Conservation (phyloP, 2,888 invertebrate genomes). For the Tiliacea aurago region DNA sequence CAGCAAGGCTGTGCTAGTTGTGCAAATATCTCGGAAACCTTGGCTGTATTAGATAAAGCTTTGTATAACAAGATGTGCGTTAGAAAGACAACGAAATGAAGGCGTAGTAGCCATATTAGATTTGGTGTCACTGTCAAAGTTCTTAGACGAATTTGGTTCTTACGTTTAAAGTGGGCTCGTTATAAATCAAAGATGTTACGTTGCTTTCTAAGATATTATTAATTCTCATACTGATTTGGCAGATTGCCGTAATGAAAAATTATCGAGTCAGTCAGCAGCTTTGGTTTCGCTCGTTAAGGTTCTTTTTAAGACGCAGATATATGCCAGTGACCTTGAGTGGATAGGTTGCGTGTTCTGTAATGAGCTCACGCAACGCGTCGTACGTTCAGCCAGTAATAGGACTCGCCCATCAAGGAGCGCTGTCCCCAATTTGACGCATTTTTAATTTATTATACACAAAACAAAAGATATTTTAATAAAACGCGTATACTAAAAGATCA, state of each 20-base stretch:
- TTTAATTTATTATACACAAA: too few relatives aligned
- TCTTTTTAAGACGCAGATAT: too few relatives aligned
- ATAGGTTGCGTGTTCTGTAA: too few relatives aligned
- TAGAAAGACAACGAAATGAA: conserved; percentile 52
- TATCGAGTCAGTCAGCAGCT: neutral
- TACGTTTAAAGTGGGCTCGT: conserved; percentile 11
- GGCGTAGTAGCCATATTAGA: conserved; percentile 40
- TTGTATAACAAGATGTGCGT: conserved; percentile 53
- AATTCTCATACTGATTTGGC: neutral
- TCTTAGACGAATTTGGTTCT: neutral
- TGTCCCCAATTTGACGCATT: too few relatives aligned
- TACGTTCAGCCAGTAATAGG: too few relatives aligned
- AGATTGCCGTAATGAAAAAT: neutral
- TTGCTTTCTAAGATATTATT: neutral
- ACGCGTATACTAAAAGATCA: too few relatives aligned
- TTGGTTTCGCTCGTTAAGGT: neutral
- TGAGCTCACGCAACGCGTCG: too few relatives aligned
- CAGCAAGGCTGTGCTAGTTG: conserved; percentile 64
- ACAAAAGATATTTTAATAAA: too few relatives aligned
- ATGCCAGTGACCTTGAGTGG: too few relatives aligned
- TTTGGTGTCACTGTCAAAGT: conserved; percentile 29
- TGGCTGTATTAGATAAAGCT: conserved; percentile 65
- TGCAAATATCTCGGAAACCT: conserved; percentile 64
- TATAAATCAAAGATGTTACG: neutral
- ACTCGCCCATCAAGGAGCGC: too few relatives aligned